phyloP scores from a whole-genome alignment of 2,888 invertebrate species.

The Pheosia tremula region DNA sequence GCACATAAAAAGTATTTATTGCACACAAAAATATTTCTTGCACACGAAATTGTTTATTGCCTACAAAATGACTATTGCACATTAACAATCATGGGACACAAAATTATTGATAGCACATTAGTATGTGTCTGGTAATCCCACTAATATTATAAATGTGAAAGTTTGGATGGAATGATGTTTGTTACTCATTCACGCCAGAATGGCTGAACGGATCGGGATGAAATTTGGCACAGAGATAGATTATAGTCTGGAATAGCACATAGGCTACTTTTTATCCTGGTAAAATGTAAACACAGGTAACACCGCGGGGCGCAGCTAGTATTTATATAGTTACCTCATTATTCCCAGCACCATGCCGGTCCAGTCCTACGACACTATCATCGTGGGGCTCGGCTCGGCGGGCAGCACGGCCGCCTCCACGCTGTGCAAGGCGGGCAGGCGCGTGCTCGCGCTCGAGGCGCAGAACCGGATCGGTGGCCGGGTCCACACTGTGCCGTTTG shows the following conservation, averaged over 20 bases:
- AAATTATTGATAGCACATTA: background rate
- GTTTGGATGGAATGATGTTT: no score
- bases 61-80: background rate
- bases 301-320: no score
- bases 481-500: conserved; percentile 64
- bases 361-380: conserved; percentile 61
- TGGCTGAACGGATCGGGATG: no score
- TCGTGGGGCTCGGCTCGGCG: conserved; percentile 65
- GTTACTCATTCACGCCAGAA: no score
- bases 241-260: no score
- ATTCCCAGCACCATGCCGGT: conserved; percentile 19
- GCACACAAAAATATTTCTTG: background rate
- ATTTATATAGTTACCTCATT: background rate
- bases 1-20: background rate
- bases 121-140: no score
- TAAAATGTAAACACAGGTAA: no score
- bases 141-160: no score
- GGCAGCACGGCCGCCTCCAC: conserved; percentile 61
- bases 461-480: conserved; percentile 64
- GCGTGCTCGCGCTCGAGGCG: conserved; percentile 66
- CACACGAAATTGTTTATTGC: background rate
- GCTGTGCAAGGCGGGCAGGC: conserved; percentile 55
- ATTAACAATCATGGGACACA: background rate
- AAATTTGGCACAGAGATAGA: no score
- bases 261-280: no score